Conservation (phyloP, 2,888 invertebrate species). For the Drosophila dives region DNA sequence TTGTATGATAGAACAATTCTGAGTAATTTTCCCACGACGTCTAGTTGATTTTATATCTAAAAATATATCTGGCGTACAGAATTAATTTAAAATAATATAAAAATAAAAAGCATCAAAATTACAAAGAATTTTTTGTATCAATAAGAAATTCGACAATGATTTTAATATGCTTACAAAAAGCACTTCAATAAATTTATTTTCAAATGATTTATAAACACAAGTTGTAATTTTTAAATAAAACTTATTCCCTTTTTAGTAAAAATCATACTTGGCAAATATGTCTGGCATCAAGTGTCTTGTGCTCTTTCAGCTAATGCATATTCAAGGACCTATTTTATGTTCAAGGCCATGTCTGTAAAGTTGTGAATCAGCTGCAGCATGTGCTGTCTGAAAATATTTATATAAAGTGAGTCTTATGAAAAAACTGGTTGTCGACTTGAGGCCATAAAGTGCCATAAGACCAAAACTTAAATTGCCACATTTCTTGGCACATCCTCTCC, state of each 20-base stretch:
- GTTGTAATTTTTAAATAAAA: background rate
- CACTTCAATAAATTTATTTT: too few relatives aligned
- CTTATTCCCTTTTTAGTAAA: background rate
- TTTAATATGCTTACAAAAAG: too few relatives aligned
- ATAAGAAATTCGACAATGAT: background rate
- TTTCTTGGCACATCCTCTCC: background rate
- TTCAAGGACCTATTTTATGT: background rate
- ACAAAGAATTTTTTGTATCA: background rate
- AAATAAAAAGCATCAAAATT: background rate
- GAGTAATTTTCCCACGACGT: background rate
- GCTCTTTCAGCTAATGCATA: constrained; percentile 1
- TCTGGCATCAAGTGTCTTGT: background rate
- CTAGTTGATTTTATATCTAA: background rate
- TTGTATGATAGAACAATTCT: background rate
- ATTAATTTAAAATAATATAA: too few relatives aligned
- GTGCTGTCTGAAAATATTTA: constrained; percentile 17
- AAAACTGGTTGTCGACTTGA: background rate
- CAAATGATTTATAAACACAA: background rate
- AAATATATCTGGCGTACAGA: too few relatives aligned
- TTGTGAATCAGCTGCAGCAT: constrained; percentile 12
- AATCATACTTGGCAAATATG: background rate
- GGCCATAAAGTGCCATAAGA: constrained; percentile 32
- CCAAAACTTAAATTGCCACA: constrained; percentile 11
- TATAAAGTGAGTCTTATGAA: background rate
- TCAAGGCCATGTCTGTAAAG: constrained; percentile 1